Base-by-base conservation (phyloP, 2,888 invertebrate species). In the Drosophila putrida region DNA sequence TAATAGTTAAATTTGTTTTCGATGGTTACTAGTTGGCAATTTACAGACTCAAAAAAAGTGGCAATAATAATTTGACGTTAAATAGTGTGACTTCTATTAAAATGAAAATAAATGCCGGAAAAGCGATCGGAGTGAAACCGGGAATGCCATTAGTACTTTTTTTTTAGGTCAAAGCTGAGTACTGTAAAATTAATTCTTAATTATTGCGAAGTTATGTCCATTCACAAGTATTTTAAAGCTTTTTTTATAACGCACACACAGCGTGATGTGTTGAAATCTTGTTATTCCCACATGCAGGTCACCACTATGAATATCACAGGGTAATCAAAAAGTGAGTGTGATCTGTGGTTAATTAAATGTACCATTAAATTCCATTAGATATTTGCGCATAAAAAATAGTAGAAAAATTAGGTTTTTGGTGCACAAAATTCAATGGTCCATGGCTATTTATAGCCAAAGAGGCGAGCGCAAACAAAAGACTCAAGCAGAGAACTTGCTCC, bases 381-480 rank as follows among this genome's bases (percentile, higher is more conserved):
- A 54, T 81, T 78, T 70, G 82, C 65, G 64, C 70, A 60, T 13
- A 41, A 31, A 28, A 28, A 39, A n/a, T n/a, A 10, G 10, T 2
- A 39, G 6, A 53, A 31, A 82, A 82, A 85, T 85, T 83, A 62
- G 83, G 83, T 83, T 83, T 83, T 78, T 83, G 68, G 83, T 83
- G 83, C 83, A 83, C 65, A 68, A 57, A 71, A 80, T 82, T 85
- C 77, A 85, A 85, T 82, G 86, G 75, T 78, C 82, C 78, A 68
- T 75, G 71, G 71, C 86, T 83, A 88, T 83, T 82, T 80, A 88
- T 83, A 83, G 78, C 59, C 62, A 43, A 27, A 53, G 54, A 75
- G 68, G 28, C 51, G 54, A 71, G 65, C 72, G 62, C 77, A 82
- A 86, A 86, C 84, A 90, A 90, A 88, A 86, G 87, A 90, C 72